Percentiles rank a stretch among this genome's conserved stretches.
phyloP scores from a whole-genome alignment of 2,888 invertebrate genomes.

The Podotricha telesiphe region DNA sequence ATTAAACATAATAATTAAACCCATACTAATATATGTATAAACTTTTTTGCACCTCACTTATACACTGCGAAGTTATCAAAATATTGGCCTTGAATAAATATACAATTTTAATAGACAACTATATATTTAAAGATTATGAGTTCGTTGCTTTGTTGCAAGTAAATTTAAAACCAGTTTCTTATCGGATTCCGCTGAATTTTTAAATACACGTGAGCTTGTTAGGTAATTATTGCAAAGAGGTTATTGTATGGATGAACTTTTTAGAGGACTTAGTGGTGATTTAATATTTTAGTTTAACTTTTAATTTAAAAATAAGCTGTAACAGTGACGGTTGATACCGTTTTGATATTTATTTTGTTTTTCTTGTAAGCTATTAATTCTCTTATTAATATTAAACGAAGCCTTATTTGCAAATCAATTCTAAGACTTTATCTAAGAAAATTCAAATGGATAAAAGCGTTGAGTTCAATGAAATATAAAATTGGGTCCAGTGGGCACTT shows the following conservation, averaged over 20 bases:
- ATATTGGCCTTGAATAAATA: slow-evolving; percentile 18
- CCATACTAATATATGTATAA: neutral
- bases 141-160: slow-evolving; percentile 26
- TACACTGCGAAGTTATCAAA: slow-evolving; percentile 18
- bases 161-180: slow-evolving; percentile 26
- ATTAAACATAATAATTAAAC: neutral
- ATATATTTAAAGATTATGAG: slow-evolving; percentile 25
- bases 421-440: slow-evolving; percentile 29
- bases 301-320: slow-evolving; percentile 3
- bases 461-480: slow-evolving; percentile 33
- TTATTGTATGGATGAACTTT: neutral
- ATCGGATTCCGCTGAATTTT: slow-evolving; percentile 22
- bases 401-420: slow-evolving; percentile 33
- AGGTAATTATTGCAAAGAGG: slow-evolving; percentile 17
- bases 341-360: slow-evolving; percentile 3
- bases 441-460: slow-evolving; percentile 30
- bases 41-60: slow-evolving; percentile 3
- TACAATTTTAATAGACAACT: slow-evolving; percentile 22
- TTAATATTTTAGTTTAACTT: neutral
- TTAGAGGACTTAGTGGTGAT: neutral
- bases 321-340: neutral
- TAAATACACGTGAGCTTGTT: slow-evolving; percentile 21
- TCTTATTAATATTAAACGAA: slow-evolving; percentile 20
- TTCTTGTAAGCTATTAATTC: slow-evolving; percentile 1
- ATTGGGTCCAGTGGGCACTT: slow-evolving; percentile 14